phyloP scores from a whole-genome alignment of 2,888 invertebrate species.

The Macrophya annulata region DNA sequence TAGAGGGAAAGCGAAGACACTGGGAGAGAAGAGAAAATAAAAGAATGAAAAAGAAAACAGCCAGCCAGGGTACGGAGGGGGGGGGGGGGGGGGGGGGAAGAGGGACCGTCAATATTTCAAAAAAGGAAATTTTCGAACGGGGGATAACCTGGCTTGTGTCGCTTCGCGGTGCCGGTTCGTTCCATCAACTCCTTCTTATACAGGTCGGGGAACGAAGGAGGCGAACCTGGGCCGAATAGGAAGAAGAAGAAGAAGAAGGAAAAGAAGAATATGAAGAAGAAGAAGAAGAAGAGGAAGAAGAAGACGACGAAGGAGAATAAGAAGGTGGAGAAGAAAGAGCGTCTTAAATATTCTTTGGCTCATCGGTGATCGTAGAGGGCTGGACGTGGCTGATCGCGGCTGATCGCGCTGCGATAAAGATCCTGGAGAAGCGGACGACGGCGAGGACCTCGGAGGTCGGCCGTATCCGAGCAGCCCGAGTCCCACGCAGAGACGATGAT shows the following conservation, averaged over 20 bases:
- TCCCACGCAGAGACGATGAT: conserved; percentile 74
- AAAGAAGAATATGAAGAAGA: conserved; percentile 17
- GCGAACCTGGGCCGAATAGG: conserved; percentile 11
- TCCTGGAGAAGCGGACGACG: conserved; percentile 51
- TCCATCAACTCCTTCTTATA: conserved; percentile 32
- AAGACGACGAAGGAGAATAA: neutral
- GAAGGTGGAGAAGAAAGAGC: conserved; percentile 42
- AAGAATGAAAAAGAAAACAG: conserved; percentile 54
- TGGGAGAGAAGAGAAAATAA: conserved; percentile 56
- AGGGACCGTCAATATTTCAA: conserved; percentile 35
- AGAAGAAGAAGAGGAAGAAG: conserved; percentile 24
- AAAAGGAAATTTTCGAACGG: conserved; percentile 33
- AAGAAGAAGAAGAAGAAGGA: neutral
- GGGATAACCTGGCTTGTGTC: conserved; percentile 40
- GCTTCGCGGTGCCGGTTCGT: conserved; percentile 40
- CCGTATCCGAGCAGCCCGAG: conserved; percentile 52
- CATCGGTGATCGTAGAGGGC: conserved; percentile 57
- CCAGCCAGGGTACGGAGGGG: neutral
- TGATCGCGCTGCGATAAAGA: conserved; percentile 59
- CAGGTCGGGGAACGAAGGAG: conserved; percentile 1
- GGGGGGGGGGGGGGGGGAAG: conserved; percentile 13
- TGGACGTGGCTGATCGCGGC: conserved; percentile 52
- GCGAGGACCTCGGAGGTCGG: conserved; percentile 55
- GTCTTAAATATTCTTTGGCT: conserved; percentile 58
- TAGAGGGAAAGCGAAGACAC: conserved; percentile 23